phyloP scores from a whole-genome alignment of 1,140 invertebrate genomes.

The Venturia canescens region DNA sequence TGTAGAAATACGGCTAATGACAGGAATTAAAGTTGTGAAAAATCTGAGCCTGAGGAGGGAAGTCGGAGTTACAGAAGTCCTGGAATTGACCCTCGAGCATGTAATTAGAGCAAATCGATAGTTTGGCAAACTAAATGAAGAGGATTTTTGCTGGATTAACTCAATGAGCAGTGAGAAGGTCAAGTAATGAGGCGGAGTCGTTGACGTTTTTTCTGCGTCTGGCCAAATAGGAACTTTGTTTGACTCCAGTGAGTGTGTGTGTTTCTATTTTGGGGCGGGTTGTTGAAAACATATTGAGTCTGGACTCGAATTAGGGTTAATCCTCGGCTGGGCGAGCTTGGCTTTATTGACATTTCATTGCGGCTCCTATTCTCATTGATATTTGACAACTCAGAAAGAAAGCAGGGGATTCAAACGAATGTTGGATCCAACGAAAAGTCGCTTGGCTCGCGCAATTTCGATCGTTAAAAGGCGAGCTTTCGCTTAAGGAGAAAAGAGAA shows the following conservation, averaged over 20 bases:
- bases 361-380: too few relatives aligned
- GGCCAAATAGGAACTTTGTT: not conserved
- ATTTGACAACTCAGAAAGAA: too few relatives aligned
- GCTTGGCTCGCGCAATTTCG: not conserved
- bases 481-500: not conserved
- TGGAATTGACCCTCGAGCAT: not conserved
- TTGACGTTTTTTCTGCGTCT: not conserved
- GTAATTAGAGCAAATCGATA: constrained; percentile 12
- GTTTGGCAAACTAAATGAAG: not conserved
- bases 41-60: not conserved
- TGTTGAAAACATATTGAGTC: too few relatives aligned
- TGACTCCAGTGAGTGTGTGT: not conserved
- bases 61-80: not conserved
- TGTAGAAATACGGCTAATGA: too few relatives aligned
- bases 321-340: too few relatives aligned
- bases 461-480: not conserved
- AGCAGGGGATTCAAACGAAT: too few relatives aligned
- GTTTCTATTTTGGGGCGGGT: not conserved
- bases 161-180: not conserved
- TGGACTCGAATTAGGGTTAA: too few relatives aligned
- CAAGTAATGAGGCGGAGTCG: not conserved
- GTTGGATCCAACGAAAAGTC: not conserved
- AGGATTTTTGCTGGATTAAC: not conserved
- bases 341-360: too few relatives aligned
- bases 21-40: too few relatives aligned